These are phyloP conservation scores for Acleris literana DNA, from an alignment of 2,888 invertebrate species.

Conservation along the genomic window DNA sequence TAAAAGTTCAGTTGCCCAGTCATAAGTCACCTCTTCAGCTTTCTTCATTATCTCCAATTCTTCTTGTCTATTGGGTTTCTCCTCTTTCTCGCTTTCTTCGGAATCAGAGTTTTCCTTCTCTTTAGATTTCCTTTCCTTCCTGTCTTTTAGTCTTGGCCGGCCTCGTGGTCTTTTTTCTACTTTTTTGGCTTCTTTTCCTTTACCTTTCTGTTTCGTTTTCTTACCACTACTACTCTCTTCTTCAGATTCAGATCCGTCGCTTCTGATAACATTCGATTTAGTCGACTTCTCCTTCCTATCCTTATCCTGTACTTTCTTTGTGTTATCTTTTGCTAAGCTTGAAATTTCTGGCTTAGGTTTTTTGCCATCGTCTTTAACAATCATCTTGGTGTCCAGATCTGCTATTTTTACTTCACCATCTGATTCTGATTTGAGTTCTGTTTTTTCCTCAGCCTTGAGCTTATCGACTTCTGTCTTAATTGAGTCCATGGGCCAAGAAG, in stretches of 20 bases:
- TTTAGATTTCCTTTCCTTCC: constrained; percentile 76
- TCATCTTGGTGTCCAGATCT: constrained; percentile 77
- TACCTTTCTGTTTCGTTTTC: constrained; percentile 60
- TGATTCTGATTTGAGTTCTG: constrained; percentile 78
- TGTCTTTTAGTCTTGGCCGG: constrained; percentile 70
- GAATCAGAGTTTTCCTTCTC: constrained; percentile 81
- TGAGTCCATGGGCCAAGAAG: constrained; percentile 72
- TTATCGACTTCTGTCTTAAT: constrained; percentile 74
- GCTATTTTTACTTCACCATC: constrained; percentile 81
- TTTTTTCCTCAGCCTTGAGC: constrained; percentile 73
- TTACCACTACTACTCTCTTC: constrained; percentile 58
- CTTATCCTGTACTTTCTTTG: constrained; percentile 45
- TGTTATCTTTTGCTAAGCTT: constrained; percentile 42
- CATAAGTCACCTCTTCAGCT: constrained; percentile 93
- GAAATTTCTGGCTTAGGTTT: constrained; percentile 47
- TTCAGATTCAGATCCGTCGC: constrained; percentile 65
- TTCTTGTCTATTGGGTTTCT: constrained; percentile 84
- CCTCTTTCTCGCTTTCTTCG: constrained; percentile 82
- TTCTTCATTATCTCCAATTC: constrained; percentile 84
- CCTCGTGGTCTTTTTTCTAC: constrained; percentile 64
- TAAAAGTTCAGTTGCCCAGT: constrained; percentile 93
- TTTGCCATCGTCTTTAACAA: constrained; percentile 72
- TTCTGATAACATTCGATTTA: constrained; percentile 52
- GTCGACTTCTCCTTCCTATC: constrained; percentile 45
- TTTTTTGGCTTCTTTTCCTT: constrained; percentile 65